Evolutionary conservation across 2,113 vertebrate species (phyloP), one percentile per base, ranked within the genome.

Genomic region (Catharus fuscescens): DNA sequence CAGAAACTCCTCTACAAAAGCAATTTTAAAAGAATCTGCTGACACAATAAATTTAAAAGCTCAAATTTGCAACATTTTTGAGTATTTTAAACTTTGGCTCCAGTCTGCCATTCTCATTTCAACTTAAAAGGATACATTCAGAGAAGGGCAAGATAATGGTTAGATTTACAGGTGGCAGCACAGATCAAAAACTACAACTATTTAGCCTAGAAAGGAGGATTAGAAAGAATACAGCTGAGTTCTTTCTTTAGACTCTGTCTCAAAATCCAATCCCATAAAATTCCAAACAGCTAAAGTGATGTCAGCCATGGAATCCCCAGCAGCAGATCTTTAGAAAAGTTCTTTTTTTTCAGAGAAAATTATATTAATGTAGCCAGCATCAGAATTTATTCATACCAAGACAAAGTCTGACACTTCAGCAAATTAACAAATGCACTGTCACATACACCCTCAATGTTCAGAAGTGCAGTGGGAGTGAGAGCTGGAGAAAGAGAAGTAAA

Each of bases 251-350:
- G 2, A 86, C 18, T 31, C 40, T 14, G 18, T 29, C 47, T 83
- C 79, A 96, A 90, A 93, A 93, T 44, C 64, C 52, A 83, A 60
- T 86, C 85, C 44, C 50, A 77, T 60, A 20, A 74, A 78, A 81
- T 60, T 36, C 31, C 12, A 5, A 80, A 78, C 12, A 71, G n/a
- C 71, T 80, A 52, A 62, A 1, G 0, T 24, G 25, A 65, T 73
- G n/a, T 78, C 76, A 95, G 52, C 24, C 44, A 54, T 56, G 25
- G 81, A 91, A 86, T 71, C 12, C 28, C 45, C 66, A 82, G 64
- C 29, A 52, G 60, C 50, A 93, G 9, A 60, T 24, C 32, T 29
- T n/a, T 62, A 53, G 9, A 70, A 29, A 23, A 77, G 40, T 12
- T n/a, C 18, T 48, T 59, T 47, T 47, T 47, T 47, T 21, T 10